Conservation (phyloP, 2,113 vertebrate genomes). For the Protobothrops flavoviridis region DNA sequence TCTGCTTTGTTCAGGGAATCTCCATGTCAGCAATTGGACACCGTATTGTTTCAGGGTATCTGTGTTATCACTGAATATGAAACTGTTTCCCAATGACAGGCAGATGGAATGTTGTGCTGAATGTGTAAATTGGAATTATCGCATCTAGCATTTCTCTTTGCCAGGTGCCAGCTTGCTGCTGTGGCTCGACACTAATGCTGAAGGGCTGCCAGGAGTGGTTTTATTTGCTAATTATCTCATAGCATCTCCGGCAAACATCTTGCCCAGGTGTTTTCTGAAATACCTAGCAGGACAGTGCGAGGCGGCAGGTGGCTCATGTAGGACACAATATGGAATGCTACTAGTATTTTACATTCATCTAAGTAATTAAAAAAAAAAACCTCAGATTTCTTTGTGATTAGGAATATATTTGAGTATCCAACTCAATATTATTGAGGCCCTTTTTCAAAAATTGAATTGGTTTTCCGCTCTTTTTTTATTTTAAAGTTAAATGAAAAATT, state of each 20-base stretch:
- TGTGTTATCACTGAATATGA: conserved; percentile 75
- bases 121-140: conserved; percentile 80
- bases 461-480: not conserved
- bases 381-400: conserved; percentile 22
- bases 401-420: conserved; percentile 39
- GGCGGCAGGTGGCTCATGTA: conserved; percentile 67
- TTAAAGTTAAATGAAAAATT: not conserved
- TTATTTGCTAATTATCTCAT: conserved; percentile 72
- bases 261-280: conserved; percentile 74
- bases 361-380: conserved; percentile 18
- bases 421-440: conserved; percentile 23
- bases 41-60: conserved; percentile 71
- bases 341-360: conserved; percentile 53
- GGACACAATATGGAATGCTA: conserved; percentile 19
- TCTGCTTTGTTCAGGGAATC: conserved; percentile 67
- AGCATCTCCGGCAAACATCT: conserved; percentile 65
- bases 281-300: conserved; percentile 60
- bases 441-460: not conserved
- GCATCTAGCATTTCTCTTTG: conserved; percentile 73
- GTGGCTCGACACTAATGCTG: conserved; percentile 61
- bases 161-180: conserved; percentile 75
- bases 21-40: conserved; percentile 73
- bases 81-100: conserved; percentile 77
- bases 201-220: conserved; percentile 68
- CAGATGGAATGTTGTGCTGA: conserved; percentile 78